Evolutionary conservation across 1,140 invertebrate genomes (phyloP).

Genomic region (Condylostylus longicornis): DNA sequence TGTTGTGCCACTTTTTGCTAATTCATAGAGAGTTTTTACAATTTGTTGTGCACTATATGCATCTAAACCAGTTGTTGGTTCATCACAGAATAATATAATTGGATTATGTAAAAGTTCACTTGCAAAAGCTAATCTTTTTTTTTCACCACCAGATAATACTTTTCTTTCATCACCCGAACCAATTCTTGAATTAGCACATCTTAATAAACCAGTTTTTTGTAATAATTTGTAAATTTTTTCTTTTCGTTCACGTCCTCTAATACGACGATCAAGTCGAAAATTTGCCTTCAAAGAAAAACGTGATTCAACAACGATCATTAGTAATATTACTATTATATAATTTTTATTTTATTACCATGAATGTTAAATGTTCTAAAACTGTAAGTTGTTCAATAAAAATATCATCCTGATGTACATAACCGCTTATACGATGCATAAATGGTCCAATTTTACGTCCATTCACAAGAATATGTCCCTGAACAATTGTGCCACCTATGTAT

Average conservation of each 20-base stretch:
- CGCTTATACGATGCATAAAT: constrained; percentile 67
- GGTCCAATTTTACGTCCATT: constrained; percentile 51
- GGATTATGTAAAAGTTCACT: constrained; percentile 89
- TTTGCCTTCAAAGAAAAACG: constrained; percentile 44
- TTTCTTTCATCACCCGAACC: constrained; percentile 55
- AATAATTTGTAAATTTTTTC: constrained; percentile 53
- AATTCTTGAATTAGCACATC: constrained; percentile 56
- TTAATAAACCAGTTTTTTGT: constrained; percentile 54
- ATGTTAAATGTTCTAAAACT: constrained; percentile 74
- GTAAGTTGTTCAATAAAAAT: constrained; percentile 76
- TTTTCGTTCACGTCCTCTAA: constrained; percentile 39
- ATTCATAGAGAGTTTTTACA: constrained; percentile 53
- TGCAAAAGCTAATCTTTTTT: constrained; percentile 82
- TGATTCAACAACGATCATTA: neutral
- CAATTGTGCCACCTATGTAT: constrained; percentile 42
- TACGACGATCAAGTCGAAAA: constrained; percentile 58
- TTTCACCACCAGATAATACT: constrained; percentile 86
- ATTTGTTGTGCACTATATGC: constrained; percentile 82
- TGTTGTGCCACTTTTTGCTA: constrained; percentile 57
- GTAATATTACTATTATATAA: neutral
- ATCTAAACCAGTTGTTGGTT: constrained; percentile 88
- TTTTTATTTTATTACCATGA: constrained; percentile 63
- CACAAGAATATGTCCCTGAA: constrained; percentile 60
- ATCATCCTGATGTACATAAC: constrained; percentile 90
- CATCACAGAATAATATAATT: constrained; percentile 85